Percentiles rank a stretch among this genome's conserved stretches.
These are phyloP conservation scores for Myotis lucifugus DNA, from an alignment of 2,113 vertebrate species.

Conservation along the genomic window DNA sequence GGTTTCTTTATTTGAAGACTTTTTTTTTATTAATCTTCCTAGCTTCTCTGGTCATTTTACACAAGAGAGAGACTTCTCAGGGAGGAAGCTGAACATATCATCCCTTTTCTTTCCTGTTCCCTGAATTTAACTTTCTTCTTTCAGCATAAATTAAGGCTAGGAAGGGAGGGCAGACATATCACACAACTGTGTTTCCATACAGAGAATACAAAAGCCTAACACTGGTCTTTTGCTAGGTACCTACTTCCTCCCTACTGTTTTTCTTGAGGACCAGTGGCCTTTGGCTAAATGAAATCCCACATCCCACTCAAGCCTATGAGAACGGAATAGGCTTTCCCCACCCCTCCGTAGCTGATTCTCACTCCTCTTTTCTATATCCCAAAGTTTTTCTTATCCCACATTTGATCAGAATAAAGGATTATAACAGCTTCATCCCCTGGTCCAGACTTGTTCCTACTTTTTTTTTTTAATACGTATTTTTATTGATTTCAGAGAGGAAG, in stretches of 20 bases:
- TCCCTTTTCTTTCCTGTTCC: not conserved
- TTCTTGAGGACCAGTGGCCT: not conserved
- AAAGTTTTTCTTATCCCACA: not conserved
- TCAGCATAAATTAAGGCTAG: not conserved
- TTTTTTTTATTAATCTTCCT: not conserved
- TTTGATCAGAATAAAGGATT: not conserved
- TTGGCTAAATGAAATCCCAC: not conserved
- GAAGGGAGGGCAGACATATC: not conserved
- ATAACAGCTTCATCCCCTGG: not conserved
- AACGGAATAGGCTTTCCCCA: not conserved
- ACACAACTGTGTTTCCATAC: not conserved
- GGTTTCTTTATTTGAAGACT: not conserved
- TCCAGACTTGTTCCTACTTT: not conserved
- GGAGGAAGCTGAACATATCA: not conserved
- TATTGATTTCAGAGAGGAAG: too few species aligned
- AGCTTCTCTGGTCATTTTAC: not conserved
- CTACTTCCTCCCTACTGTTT: not conserved
- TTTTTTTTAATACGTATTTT: not conserved
- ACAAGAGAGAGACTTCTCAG: not conserved
- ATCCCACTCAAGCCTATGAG: not conserved
- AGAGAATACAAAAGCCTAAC: not conserved
- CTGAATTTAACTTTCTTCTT: slow-evolving; percentile 16
- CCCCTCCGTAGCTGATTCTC: not conserved
- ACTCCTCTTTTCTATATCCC: not conserved
- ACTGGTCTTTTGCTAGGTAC: not conserved